These are phyloP conservation scores for Phasianus colchicus DNA, from an alignment of 2,113 vertebrate genomes.

Conservation along the genomic window DNA sequence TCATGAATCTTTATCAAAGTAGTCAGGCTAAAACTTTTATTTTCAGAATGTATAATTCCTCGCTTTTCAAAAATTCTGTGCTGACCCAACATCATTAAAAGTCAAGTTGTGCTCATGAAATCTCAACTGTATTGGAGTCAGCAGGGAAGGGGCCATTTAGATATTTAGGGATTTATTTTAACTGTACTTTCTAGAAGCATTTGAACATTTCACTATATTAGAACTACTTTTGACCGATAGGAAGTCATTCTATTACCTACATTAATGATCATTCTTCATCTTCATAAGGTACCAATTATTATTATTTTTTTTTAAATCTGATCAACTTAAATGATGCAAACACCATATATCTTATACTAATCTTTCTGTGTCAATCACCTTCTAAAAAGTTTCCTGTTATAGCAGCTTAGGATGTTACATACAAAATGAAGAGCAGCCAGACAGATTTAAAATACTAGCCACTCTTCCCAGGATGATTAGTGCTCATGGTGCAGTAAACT, in stretches of 20 bases:
- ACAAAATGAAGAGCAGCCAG: neutral
- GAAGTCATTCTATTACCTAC: neutral
- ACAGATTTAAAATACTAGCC: neutral
- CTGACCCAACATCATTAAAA: slow-evolving; percentile 43
- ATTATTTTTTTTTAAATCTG: neutral
- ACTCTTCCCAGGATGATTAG: neutral
- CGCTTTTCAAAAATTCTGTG: neutral
- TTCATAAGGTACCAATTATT: neutral
- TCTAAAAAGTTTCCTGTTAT: neutral
- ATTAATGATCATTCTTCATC: neutral
- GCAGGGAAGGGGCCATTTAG: neutral
- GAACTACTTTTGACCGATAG: neutral
- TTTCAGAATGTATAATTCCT: slow-evolving; percentile 60
- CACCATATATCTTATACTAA: neutral
- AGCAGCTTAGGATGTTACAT: neutral
- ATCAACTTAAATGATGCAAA: neutral
- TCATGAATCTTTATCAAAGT: slow-evolving; percentile 90
- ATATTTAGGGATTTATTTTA: neutral
- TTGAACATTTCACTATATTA: neutral
- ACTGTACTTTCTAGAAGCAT: neutral
- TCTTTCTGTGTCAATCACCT: neutral
- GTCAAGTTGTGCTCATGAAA: slow-evolving; percentile 43
- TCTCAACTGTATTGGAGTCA: neutral
- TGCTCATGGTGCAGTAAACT: neutral
- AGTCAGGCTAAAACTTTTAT: slow-evolving; percentile 86